These are phyloP conservation scores for Parauchenoglanis punctatus DNA, from an alignment of 2,797 vertebrate genomes.

Conservation along the genomic window DNA sequence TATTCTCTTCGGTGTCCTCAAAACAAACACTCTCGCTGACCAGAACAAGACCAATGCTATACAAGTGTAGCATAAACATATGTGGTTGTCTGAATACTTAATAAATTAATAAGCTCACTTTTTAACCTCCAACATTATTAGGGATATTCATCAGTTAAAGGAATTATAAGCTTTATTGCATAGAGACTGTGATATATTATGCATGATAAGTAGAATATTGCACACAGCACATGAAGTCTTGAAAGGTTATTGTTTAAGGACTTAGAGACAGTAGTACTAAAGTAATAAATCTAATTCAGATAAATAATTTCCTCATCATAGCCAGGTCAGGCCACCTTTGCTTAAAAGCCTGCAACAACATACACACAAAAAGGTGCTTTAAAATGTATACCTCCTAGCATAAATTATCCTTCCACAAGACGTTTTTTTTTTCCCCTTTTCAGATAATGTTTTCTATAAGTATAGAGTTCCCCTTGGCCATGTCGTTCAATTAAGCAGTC, in stretches of 20 bases:
- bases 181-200: not conserved
- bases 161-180: not conserved
- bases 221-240: not conserved
- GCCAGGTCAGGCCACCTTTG: not conserved
- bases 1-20: not conserved
- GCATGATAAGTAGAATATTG: not conserved
- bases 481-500: slow-evolving; percentile 42
- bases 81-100: not conserved
- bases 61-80: not conserved
- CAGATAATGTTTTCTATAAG: not conserved
- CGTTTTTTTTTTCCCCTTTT: not conserved
- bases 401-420: not conserved
- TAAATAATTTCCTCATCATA: not conserved
- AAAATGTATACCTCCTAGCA: not conserved
- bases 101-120: not conserved
- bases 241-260: not conserved
- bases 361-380: not conserved
- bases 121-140: not conserved
- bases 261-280: too few species aligned
- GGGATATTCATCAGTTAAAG: not conserved
- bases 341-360: not conserved
- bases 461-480: not conserved
- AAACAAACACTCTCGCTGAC: not conserved
- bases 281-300: not conserved
- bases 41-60: not conserved